phyloP scores from a whole-genome alignment of 2,888 invertebrate species.

The Alcis repandata region DNA sequence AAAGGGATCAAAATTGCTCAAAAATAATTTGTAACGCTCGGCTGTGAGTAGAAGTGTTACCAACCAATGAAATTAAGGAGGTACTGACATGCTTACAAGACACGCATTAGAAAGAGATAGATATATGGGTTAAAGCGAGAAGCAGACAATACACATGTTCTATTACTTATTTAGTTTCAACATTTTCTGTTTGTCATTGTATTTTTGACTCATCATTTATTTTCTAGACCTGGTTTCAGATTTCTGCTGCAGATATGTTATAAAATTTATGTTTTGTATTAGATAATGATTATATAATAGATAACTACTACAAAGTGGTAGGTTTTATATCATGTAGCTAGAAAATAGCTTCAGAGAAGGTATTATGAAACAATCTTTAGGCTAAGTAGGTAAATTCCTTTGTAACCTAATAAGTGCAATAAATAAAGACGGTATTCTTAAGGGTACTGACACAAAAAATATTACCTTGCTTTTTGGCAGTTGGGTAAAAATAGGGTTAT shows the following conservation, averaged over 20 bases:
- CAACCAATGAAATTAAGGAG: background rate
- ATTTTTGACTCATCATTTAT: too few relatives aligned
- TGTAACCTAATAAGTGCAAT: background rate
- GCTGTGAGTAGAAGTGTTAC: background rate
- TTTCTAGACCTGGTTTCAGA: too few relatives aligned
- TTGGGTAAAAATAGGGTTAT: too few relatives aligned
- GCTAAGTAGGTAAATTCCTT: background rate
- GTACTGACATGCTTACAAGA: background rate
- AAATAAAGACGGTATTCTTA: background rate
- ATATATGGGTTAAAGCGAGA: background rate
- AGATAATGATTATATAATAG: too few relatives aligned
- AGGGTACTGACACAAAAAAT: too few relatives aligned
- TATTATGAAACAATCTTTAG: background rate
- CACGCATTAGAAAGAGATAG: background rate
- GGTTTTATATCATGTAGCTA: slow-evolving; percentile 5
- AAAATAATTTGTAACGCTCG: background rate
- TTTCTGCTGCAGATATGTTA: too few relatives aligned
- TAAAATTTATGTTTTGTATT: too few relatives aligned
- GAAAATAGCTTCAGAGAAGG: background rate
- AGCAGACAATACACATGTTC: background rate
- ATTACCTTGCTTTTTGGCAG: too few relatives aligned
- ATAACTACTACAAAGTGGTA: background rate
- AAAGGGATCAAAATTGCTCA: slow-evolving; percentile 11
- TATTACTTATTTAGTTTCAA: too few relatives aligned
- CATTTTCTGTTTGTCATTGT: too few relatives aligned